phyloP scores from a whole-genome alignment of 1,140 invertebrate genomes.

The Oscheius sp. region DNA sequence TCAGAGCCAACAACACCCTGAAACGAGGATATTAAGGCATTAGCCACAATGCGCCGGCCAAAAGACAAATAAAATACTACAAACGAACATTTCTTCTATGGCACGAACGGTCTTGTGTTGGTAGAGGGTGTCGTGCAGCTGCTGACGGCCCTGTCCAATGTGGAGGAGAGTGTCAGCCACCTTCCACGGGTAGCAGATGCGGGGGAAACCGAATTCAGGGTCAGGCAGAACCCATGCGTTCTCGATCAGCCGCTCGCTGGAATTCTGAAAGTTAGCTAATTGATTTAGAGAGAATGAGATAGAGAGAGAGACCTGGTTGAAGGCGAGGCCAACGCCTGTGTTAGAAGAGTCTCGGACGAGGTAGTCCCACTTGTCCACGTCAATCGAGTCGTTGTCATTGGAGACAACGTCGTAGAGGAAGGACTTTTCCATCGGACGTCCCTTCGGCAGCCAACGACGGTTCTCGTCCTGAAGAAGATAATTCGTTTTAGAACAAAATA shows the following conservation, averaged over 20 bases:
- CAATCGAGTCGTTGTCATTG: conserved; percentile 69
- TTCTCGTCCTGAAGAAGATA: conserved; percentile 3
- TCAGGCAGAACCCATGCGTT: conserved; percentile 60
- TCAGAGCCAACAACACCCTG: conserved; percentile 12
- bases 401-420: conserved; percentile 65
- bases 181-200: conserved; percentile 65
- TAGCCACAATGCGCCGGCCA: not conserved
- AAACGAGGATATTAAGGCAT: not conserved
- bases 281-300: not conserved
- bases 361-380: conserved; percentile 76
- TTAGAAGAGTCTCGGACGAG: conserved; percentile 68
- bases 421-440: conserved; percentile 32
- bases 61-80: not conserved
- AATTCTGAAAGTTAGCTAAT: conserved; percentile 19
- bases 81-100: conserved; percentile 56
- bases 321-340: conserved; percentile 64
- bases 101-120: conserved; percentile 64
- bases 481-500: too few relatives aligned
- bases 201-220: conserved; percentile 42
- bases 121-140: conserved; percentile 65
- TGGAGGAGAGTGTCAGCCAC: conserved; percentile 62
- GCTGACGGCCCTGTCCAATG: conserved; percentile 63
- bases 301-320: conserved; percentile 62
- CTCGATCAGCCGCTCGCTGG: conserved; percentile 59
- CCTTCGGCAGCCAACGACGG: conserved; percentile 16